Evolutionary conservation across 2,888 invertebrate species (phyloP).

Genomic region (Thera britannica): DNA sequence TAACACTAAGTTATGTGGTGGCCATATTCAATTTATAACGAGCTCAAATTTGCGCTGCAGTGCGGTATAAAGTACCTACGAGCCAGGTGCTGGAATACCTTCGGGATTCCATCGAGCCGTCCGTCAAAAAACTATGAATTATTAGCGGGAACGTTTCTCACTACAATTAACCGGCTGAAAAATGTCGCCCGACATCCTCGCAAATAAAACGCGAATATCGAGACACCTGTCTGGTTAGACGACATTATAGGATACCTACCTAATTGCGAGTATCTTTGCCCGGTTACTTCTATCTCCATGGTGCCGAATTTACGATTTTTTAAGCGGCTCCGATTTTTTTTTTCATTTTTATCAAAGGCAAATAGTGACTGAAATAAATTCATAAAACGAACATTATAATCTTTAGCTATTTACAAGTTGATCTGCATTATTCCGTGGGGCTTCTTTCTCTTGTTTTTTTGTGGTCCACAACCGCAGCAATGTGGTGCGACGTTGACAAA

Average conservation of each 20-base stretch:
- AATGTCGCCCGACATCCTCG: conserved; percentile 75
- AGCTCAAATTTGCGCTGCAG: conserved; percentile 47
- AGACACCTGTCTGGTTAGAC: conserved; percentile 65
- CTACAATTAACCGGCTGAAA: conserved; percentile 75
- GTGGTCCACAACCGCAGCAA: conserved; percentile 64
- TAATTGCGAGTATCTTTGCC: conserved; percentile 48
- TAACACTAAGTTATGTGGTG: conserved; percentile 33
- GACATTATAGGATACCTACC: conserved; percentile 46
- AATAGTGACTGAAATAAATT: conserved; percentile 31
- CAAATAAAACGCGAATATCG: conserved; percentile 59
- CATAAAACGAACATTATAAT: conserved; percentile 30
- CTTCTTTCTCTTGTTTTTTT: conserved; percentile 44
- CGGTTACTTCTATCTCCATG: conserved; percentile 19
- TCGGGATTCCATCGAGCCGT: conserved; percentile 62
- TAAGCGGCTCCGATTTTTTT: conserved; percentile 40
- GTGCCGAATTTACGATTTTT: conserved; percentile 40
- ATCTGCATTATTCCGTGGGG: conserved; percentile 41
- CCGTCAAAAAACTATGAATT: conserved; percentile 72
- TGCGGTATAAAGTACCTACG: conserved; percentile 46
- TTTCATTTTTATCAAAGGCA: conserved; percentile 27
- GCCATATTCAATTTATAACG: conserved; percentile 37
- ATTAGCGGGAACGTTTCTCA: conserved; percentile 58
- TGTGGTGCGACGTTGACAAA: conserved; percentile 75
- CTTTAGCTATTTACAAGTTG: conserved; percentile 33
- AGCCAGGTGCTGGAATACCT: conserved; percentile 65